Percentiles rank a stretch among this genome's conserved stretches.
Conservation (phyloP, 2,888 invertebrate species). For the Lasius platythorax region DNA sequence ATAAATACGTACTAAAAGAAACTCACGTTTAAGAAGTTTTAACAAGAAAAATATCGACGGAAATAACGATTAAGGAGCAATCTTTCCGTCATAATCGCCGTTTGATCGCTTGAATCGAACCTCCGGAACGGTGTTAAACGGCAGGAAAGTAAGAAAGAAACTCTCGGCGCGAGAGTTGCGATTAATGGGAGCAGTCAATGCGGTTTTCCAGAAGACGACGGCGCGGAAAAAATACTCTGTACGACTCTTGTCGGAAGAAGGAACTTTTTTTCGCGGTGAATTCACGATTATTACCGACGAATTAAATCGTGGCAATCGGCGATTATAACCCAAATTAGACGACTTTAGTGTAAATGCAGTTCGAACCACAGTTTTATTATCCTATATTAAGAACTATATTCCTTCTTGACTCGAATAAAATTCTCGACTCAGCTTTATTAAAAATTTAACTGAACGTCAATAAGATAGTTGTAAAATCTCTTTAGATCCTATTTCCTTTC, state of each 20-base stretch:
- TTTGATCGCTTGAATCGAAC: not conserved
- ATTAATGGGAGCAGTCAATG: conserved; percentile 1
- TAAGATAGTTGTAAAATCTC: not conserved
- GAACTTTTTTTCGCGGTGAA: not conserved
- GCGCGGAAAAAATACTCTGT: not conserved
- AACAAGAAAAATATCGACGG: not conserved
- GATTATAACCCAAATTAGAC: not conserved
- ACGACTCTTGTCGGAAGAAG: conserved; percentile 34
- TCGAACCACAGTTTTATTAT: not conserved
- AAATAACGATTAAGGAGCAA: not conserved
- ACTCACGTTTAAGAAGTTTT: not conserved
- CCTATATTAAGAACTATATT: not conserved
- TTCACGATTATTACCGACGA: no score
- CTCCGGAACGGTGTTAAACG: not conserved
- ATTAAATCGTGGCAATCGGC: conserved; percentile 28
- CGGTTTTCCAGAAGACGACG: conserved; percentile 1
- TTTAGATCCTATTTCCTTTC: not conserved
- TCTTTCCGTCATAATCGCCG: not conserved
- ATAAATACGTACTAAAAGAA: not conserved
- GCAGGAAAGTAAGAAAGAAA: not conserved
- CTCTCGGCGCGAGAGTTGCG: not conserved
- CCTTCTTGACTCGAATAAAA: not conserved
- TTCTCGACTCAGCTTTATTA: not conserved
- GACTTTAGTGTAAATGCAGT: not conserved
- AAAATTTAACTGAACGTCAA: not conserved